Evolutionary conservation across 2,797 vertebrate species (phyloP).

Genomic region (Microcaecilia unicolor): DNA sequence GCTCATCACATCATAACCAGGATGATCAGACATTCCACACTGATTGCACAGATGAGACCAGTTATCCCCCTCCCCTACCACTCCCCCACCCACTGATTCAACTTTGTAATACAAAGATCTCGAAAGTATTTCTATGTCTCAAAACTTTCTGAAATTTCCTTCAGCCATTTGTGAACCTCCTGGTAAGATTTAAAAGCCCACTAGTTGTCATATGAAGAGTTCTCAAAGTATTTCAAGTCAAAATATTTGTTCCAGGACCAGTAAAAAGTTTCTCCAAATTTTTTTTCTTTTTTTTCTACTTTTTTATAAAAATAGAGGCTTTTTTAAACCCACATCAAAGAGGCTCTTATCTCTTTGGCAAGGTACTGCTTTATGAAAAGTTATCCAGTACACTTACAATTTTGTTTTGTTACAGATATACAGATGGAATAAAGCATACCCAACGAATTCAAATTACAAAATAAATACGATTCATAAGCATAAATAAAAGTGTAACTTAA

Average conservation of each 20-base stretch:
- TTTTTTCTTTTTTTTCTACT: constrained; percentile 76
- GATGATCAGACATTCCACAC: constrained; percentile 65
- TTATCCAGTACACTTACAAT: constrained; percentile 92
- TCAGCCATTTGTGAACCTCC: constrained; percentile 72
- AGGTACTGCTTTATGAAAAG: constrained; percentile 97
- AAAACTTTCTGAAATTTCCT: constrained; percentile 84
- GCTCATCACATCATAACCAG: constrained; percentile 67
- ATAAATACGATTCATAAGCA: constrained; percentile 66
- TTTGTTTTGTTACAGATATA: constrained; percentile 74
- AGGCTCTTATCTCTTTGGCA: constrained; percentile 99
- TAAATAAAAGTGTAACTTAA: constrained; percentile 58
- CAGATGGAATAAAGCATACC: constrained; percentile 51
- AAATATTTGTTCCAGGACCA: constrained; percentile 99
- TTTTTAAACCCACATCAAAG: constrained; percentile 98
- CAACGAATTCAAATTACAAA: constrained; percentile 76
- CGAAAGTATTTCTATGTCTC: constrained; percentile 86
- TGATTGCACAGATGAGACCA: too few species aligned
- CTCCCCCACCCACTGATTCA: constrained; percentile 69
- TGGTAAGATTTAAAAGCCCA: constrained; percentile 98
- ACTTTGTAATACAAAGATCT: constrained; percentile 86
- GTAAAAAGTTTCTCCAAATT: constrained; percentile 99
- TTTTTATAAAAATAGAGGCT: constrained; percentile 98
- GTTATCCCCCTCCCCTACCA: too few species aligned
- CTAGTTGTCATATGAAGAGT: constrained; percentile 97
- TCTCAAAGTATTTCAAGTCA: constrained; percentile 99